Evolutionary conservation across 2,113 vertebrate species (phyloP), one percentile per base, ranked within the genome.

Genomic region (Oreochromis tanganicae): DNA sequence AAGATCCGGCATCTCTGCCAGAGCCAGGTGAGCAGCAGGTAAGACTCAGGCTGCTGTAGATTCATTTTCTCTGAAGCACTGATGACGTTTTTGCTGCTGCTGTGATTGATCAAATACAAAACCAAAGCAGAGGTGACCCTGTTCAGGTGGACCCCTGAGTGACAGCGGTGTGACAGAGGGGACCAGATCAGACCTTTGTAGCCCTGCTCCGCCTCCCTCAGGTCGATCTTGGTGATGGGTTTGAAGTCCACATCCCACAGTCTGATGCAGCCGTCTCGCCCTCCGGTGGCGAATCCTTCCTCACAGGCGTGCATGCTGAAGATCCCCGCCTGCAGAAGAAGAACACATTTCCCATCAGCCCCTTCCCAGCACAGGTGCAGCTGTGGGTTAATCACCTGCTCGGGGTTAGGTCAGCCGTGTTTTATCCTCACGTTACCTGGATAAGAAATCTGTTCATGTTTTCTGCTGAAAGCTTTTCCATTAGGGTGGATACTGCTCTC

Each of bases 151-250:
- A 27, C 14, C 19, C 12, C 52, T 4, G 52, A 21, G 32, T 14
- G 13, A 59, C 56, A 16, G 17, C 5, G 4, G 63, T 4, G 21
- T 19, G 11, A 41, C 4, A 3, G 38, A 81, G 27, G 55, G 7
- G 38, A 1, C 7, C 21, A 21, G n/a, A 68, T 10, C 88, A 21
- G 19, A 95, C 94, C 98, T 98, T 99, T 98, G 95, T 99, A 99
- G 83, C 99, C 98, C 94, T 99, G 98, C 75, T 99, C 98, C 8
- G 97, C 97, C 94, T 99, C 98, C 87, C 97, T 96, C 94, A 99
- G 97, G 96, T 99, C 98, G 88, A 99, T 99, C 97, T 98, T 99
- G 91, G 98, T 99, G 94, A 99, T 99, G 90, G 98, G 97, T 93
- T 99, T 99, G 96, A 99, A 99, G 88, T 99, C 98, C 0, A 95